Evolutionary conservation across 2,113 vertebrate genomes (phyloP), one percentile per base, ranked within the genome.

Genomic region (Dryoscopus gambensis): DNA sequence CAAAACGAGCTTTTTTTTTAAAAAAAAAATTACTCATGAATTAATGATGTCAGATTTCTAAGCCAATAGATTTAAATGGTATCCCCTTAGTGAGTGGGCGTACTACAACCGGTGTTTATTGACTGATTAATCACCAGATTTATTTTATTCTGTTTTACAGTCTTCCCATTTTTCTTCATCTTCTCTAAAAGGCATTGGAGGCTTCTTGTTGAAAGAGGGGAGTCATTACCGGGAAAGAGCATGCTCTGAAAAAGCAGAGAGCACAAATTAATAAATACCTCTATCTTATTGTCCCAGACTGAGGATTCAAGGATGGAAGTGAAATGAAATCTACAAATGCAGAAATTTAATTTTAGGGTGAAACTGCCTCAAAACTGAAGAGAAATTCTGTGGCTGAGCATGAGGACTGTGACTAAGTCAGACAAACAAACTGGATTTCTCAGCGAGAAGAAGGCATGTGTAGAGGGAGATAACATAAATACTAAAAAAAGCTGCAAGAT

Each of bases 401-500:
- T 1, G 5, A 85, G 33, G 62, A 89, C 2, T 60, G 44, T 67
- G 42, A 67, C 40, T 76, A 85, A 76, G 57, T 9, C 76, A 68
- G 65, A 37, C 86, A 92, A 87, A 84, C 50, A 89, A 84, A 89
- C 50, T 52, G 67, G n/a, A 46, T 94, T 93, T 70, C 68, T 74
- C 73, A 57, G 64, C 57, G 74, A 67, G 24, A 87, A 47, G 20
- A 87, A 24, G 20, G 40, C 24, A 74, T 42, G 10, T 40, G 27
- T 44, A 46, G 31, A 49, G 50, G 37, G 37, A 95, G 77, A 87
- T 49, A 95, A 87, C 30, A 42, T 9, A 56, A 94, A 81, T 20
- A 57, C 73, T 81, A 84, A 93, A 91, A 44, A 89, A 87, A 84
- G 81, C 87, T 74, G 55, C 77, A 84, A 93, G 90, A 82, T 67